Base-by-base conservation (phyloP, 30 jellyfish, hydroid and myxozoan genomes). In the Aurelia coerulea region DNA sequence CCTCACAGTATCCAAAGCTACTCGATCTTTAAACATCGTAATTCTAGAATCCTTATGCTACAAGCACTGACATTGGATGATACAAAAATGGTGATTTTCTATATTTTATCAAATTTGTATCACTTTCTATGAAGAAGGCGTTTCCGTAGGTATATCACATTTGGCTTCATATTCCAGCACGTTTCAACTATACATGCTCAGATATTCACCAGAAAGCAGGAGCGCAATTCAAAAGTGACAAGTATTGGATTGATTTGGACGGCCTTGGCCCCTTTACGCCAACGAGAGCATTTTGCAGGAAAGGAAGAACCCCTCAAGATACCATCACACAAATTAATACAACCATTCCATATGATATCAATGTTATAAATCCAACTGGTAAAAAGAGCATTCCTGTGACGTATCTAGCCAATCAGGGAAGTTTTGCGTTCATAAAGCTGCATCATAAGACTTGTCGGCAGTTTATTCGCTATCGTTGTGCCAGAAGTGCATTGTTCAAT, bases 221-320 rank as follows among this genome's bases (percentile, higher is more conserved):
- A 9, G 97, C 83, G 6, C 41, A 93, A 12, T 79, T 78, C 83
- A 76, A 88, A 59, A 95, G 91, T 79, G 99, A 95, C 78, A 96
- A 85, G 23, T 95, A 95, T 65, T 89, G 87, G 90, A 88, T 95
- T 74, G 99, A 95, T 65, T 50, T 95, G 90, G 99, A 95, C 86
- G 99, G 99, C 42, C 31, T 95, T 67, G 99, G 99, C 10, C 95
- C 95, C 33, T 77, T 90, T 88, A 91, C 76, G 16, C 97, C 99
- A 4, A 86, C 90, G 32, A 70, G 91, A 33, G 97, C 97, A 37
- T 88, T 95, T 42, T 95, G 99, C 74, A 97, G 96, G n/a, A 88
- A 68, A 23, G 99, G 99, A 29, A 80, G 88, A 59, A 81, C 97
- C 19, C 97, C 94, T 0, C 91, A 90, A 59, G 96, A 86, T 13